phyloP scores from a whole-genome alignment of 2,888 invertebrate genomes.

The Hetaerina titia region DNA sequence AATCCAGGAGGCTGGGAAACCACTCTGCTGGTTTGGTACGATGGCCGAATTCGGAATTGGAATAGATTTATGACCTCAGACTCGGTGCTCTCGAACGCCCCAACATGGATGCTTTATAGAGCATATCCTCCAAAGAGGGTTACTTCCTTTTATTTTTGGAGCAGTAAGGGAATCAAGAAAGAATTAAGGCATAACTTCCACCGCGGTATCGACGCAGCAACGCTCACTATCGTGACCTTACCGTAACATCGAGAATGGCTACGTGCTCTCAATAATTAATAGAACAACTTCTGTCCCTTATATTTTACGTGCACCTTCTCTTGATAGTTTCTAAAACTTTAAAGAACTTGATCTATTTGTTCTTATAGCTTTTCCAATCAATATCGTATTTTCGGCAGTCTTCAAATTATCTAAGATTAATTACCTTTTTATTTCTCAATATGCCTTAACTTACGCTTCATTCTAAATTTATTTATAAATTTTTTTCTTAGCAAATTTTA shows the following conservation, averaged over 20 bases:
- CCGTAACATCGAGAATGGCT: neutral
- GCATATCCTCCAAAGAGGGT: neutral
- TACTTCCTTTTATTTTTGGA: neutral
- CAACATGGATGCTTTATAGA: neutral
- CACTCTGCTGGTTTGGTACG: neutral
- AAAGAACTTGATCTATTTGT: no score
- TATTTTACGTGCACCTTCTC: no score
- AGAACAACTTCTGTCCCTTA: no score
- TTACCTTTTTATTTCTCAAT: no score
- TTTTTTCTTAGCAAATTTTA: no score
- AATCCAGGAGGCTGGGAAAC: neutral
- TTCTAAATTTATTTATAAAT: no score
- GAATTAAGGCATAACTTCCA: neutral
- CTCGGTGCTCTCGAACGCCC: neutral
- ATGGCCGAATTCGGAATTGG: neutral
- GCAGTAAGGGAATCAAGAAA: neutral
- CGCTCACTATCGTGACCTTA: neutral
- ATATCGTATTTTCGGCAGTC: no score
- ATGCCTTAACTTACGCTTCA: no score
- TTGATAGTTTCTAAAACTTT: no score
- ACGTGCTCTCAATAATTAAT: neutral
- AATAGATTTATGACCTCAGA: neutral
- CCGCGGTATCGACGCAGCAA: neutral
- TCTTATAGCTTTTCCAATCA: no score
- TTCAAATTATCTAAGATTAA: no score